These are phyloP conservation scores for Xiphophorus hellerii DNA, from an alignment of 2,113 vertebrate genomes.

Conservation along the genomic window DNA sequence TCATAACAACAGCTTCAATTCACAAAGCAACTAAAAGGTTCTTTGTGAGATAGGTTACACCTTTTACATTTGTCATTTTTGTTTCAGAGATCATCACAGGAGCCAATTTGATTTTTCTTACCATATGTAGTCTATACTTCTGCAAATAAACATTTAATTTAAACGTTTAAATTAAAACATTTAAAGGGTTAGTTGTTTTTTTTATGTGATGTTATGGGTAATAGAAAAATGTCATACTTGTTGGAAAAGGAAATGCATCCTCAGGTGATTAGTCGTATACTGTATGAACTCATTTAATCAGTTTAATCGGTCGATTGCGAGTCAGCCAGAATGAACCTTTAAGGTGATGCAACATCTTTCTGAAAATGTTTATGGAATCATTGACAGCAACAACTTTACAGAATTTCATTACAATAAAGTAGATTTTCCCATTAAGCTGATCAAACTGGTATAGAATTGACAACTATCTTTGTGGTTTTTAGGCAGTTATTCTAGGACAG, in stretches of 20 bases:
- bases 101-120: not conserved
- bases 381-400: not conserved
- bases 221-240: too few species aligned
- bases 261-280: too few species aligned
- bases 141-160: too few species aligned
- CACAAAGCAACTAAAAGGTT: too few species aligned
- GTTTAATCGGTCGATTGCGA: not conserved
- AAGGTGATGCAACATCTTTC: not conserved
- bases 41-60: too few species aligned
- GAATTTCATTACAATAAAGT: not conserved
- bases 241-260: too few species aligned
- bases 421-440: not conserved
- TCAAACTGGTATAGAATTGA: not conserved
- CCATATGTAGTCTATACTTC: not conserved
- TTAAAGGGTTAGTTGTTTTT: too few species aligned
- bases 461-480: conserved; percentile 2
- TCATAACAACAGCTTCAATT: too few species aligned
- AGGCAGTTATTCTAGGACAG: conserved; percentile 16
- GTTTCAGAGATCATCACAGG: not conserved
- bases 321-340: too few species aligned
- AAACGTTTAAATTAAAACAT: not conserved
- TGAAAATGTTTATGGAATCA: not conserved
- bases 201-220: too few species aligned
- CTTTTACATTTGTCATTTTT: not conserved
- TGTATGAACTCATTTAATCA: not conserved